phyloP scores from a whole-genome alignment of 2,888 invertebrate genomes.

The Smittia sp. region DNA sequence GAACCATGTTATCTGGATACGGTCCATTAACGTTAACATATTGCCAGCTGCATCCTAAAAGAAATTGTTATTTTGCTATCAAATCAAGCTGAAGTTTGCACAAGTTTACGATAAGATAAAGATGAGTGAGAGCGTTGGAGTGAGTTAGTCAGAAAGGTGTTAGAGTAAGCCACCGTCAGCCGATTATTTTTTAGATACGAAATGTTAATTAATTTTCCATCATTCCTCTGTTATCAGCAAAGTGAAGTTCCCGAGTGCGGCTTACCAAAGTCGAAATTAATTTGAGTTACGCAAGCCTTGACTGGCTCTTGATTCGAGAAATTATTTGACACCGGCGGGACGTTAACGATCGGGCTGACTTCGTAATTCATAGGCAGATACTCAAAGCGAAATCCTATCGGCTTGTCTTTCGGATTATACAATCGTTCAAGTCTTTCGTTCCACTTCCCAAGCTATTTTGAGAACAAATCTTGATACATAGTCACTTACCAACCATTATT shows the following conservation, averaged over 20 bases:
- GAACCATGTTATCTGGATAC: conserved; percentile 55
- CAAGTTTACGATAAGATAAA: conserved; percentile 7
- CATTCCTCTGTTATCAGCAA: not conserved
- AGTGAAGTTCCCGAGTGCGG: not conserved
- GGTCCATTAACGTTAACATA: conserved; percentile 52
- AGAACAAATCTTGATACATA: not conserved
- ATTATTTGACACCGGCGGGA: not conserved
- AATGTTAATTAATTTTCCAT: conserved; percentile 1
- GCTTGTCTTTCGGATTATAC: not conserved
- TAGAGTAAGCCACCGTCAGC: not conserved
- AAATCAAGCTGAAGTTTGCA: not conserved
- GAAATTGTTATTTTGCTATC: not conserved
- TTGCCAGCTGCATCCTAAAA: conserved; percentile 49
- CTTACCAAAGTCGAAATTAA: conserved; percentile 12
- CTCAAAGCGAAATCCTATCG: not conserved
- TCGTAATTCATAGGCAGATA: not conserved
- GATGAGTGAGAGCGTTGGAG: not conserved
- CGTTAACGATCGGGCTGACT: not conserved
- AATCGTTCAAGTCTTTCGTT: conserved; percentile 1
- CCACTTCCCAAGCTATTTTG: not conserved
- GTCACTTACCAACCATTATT: not conserved
- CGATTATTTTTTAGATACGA: not conserved
- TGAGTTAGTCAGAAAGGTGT: not conserved
- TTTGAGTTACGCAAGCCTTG: not conserved
- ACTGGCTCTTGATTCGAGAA: not conserved